Evolutionary conservation across 2,797 vertebrate species (phyloP), one percentile per base, ranked within the genome.

Genomic region (Poeciliopsis presidionis): DNA sequence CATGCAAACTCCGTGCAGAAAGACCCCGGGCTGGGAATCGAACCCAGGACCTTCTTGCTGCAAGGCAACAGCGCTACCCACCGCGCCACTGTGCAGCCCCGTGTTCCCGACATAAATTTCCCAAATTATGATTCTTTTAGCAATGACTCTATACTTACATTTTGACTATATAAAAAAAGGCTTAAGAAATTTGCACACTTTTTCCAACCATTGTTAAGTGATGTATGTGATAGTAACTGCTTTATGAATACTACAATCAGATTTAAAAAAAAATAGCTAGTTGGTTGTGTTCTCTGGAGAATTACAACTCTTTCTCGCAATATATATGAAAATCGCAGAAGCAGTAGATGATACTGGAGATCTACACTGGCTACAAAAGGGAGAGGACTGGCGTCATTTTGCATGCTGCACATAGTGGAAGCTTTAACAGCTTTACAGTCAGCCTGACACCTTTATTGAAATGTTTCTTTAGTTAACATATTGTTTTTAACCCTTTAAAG

Each of bases 391-490:
- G 41, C 79, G 41, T 81, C 55, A 75, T 79, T 80, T 76, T 22
- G 18, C 81, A 78, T 78, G 11, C 78, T 78, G 39, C 6, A 1
- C 83, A 72, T 73, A 45, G 71, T 51, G 73, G 51, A 81, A 81
- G 51, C 47, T 70, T 12, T 80, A 77, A 78, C 61, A 55, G 76
- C 74, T 92, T 88, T 80, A 75, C 81, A 73, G 73, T 18, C 84
- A 28, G 78, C 71, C 65, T 45, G 51, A 83, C 74, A 85, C 81
- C 75, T 18, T n/a, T 16, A 83, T 7, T 78, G 4, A 82, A 45
- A 33, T 65, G 63, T 85, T 74, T 49, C 67, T 79, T 65, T 28
- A 69, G 61, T 22, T 4, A 39, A 78, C n/a, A 63, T 47, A 57
- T 39, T 59, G 67, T 65, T 67, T 75, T 13, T 41, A 41, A 41